A percentile compares a stretch with the other conserved stretches of the same genome.
These are phyloP conservation scores for Halichoeres trimaculatus DNA, from an alignment of 2,113 vertebrate species.

Conservation along the genomic window DNA sequence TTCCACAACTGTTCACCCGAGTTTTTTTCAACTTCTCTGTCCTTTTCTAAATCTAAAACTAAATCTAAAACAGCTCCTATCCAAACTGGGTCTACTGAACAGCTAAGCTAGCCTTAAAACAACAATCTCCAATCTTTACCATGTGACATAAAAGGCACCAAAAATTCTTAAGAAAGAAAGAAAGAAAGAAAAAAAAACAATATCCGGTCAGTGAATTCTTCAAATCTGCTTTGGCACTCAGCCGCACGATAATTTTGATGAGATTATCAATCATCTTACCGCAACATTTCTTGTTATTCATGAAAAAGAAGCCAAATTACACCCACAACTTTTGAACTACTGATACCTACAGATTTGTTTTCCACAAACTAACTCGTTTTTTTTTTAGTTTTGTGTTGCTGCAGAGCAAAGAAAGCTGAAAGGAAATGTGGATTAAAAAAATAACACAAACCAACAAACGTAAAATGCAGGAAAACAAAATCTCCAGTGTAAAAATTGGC, in stretches of 20 bases:
- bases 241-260: constrained; percentile 34
- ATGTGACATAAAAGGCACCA: constrained; percentile 57
- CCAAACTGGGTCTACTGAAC: constrained; percentile 33
- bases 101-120: constrained; percentile 49
- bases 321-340: constrained; percentile 2
- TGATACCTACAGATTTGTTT: constrained; percentile 15
- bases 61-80: constrained; percentile 21
- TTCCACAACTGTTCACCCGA: constrained; percentile 2
- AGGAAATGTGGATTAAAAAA: constrained; percentile 36
- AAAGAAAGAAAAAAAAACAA: neutral
- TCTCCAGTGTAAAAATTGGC: constrained; percentile 80
- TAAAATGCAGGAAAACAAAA: constrained; percentile 54
- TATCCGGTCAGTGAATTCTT: constrained; percentile 26
- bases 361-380: constrained; percentile 1
- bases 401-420: constrained; percentile 51
- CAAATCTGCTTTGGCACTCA: constrained; percentile 54
- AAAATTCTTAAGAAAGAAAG: constrained; percentile 32
- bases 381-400: constrained; percentile 9
- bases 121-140: constrained; percentile 28
- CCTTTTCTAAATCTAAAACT: constrained; percentile 20
- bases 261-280: constrained; percentile 22
- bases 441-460: constrained; percentile 4
- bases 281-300: constrained; percentile 13
- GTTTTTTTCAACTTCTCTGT: constrained; percentile 5
- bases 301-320: constrained; percentile 21